Base-by-base conservation (phyloP, 2,888 invertebrate genomes). In the Epinotia brunnichana region DNA sequence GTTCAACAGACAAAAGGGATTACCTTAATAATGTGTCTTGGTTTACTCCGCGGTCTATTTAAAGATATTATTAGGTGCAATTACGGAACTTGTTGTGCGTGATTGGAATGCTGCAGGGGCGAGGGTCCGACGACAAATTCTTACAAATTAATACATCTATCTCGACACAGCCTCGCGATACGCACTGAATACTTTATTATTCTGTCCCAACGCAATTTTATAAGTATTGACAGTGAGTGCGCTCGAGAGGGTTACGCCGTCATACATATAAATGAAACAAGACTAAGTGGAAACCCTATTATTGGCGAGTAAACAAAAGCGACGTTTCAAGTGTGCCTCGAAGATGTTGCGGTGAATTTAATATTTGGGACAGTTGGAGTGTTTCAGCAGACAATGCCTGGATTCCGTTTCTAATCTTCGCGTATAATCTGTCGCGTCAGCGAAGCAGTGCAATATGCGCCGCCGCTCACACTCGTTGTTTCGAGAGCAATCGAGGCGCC, bases 91-190 rank as follows among this genome's bases (percentile, higher is more conserved):
- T 92, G 92, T 92, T 84, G 92, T 88, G 88, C 93, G 93, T 93
- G 93, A 93, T 92, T 93, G 92, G 93, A 92, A 93, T 93, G 84
- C 87, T 80, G 83, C 75, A 78, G 79, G 72, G 82, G 85, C 79
- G 88, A 89, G 91, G 92, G 92, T 86, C 85, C 87, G 84, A 88
- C 87, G 92, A 93, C 92, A 92, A 93, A 93, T 92, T 92, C 92
- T 88, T 90, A 91, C 93, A 92, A 93, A 93, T 93, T 92, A 93
- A 93, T 93, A 93, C 92, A 91, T 92, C 92, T 90, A 90, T 87
- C 87, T 85, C 81, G 83, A 85, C 81, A 83, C 81, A 85, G 83
- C 82, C 84, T 86, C 84, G 85, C 90, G 90, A 89, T 91, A 90
- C 91, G 91, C 84, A 80, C 80, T 78, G 93, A 93, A 93, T 93